phyloP scores from a whole-genome alignment of 2,797 vertebrate genomes.

The Psittacula derbiana region DNA sequence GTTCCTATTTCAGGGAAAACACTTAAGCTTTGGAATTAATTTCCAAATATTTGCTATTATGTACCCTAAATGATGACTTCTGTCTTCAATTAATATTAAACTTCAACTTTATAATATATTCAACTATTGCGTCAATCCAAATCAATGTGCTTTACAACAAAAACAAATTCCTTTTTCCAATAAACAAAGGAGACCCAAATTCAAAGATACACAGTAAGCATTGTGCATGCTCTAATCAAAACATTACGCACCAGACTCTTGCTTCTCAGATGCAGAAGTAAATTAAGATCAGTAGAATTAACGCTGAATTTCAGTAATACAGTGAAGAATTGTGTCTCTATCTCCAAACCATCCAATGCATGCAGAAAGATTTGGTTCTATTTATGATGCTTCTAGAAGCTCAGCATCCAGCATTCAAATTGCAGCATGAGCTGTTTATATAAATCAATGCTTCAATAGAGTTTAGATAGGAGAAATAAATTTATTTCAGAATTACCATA shows the following conservation, averaged over 20 bases:
- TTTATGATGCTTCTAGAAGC: neutral
- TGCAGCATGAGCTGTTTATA: neutral
- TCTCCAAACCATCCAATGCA: neutral
- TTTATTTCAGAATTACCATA: neutral
- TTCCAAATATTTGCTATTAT: neutral
- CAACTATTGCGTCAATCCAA: neutral
- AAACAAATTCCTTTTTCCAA: neutral
- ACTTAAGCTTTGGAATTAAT: neutral
- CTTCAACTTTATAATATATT: neutral
- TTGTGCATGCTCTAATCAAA: neutral
- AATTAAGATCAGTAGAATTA: neutral
- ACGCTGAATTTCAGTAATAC: neutral
- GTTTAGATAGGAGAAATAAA: no score
- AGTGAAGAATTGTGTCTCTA: neutral
- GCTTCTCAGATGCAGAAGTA: neutral
- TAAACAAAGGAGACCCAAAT: neutral
- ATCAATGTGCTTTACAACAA: neutral
- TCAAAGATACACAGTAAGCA: neutral
- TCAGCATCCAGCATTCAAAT: neutral
- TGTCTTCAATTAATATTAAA: neutral
- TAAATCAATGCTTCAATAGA: neutral
- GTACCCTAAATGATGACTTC: neutral
- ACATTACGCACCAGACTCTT: accelerated
- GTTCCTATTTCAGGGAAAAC: neutral
- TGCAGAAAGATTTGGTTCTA: neutral